These are phyloP conservation scores for Siniperca obscura DNA, from an alignment of 2,797 vertebrate species.

Conservation along the genomic window DNA sequence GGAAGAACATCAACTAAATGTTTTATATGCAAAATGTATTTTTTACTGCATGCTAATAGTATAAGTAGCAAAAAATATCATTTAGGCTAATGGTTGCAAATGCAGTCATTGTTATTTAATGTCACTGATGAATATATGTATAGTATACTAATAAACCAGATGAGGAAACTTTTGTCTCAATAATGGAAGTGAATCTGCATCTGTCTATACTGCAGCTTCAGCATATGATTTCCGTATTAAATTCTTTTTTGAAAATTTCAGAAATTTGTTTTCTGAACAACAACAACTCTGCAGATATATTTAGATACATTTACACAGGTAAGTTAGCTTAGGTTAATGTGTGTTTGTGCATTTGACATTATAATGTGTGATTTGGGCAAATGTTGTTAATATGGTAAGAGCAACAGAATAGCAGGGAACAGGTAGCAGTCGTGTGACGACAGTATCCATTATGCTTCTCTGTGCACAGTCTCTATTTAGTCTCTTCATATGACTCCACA, in stretches of 20 bases:
- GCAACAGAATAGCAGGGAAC: constrained; percentile 27
- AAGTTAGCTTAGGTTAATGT: constrained; percentile 10
- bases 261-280: not conserved
- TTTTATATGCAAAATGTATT: constrained; percentile 56
- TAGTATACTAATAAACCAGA: constrained; percentile 51
- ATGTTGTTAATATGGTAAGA: constrained; percentile 48
- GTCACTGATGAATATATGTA: constrained; percentile 63
- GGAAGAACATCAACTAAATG: constrained; percentile 63
- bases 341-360: constrained; percentile 30
- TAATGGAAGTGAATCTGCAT: constrained; percentile 46
- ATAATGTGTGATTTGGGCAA: constrained; percentile 41
- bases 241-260: too few species aligned
- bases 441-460: constrained; percentile 62
- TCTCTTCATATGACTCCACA: constrained; percentile 53
- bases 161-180: constrained; percentile 49
- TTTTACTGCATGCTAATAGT: constrained; percentile 63
- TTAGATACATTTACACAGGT: constrained; percentile 30
- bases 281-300: constrained; percentile 25
- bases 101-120: constrained; percentile 71
- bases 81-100: constrained; percentile 71
- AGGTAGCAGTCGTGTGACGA: constrained; percentile 41
- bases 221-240: constrained; percentile 3
- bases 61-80: constrained; percentile 66
- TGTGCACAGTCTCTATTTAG: constrained; percentile 60
- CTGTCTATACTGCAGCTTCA: constrained; percentile 23